Base-by-base conservation (phyloP, 2,113 vertebrate species). In the Trichechus manatus region DNA sequence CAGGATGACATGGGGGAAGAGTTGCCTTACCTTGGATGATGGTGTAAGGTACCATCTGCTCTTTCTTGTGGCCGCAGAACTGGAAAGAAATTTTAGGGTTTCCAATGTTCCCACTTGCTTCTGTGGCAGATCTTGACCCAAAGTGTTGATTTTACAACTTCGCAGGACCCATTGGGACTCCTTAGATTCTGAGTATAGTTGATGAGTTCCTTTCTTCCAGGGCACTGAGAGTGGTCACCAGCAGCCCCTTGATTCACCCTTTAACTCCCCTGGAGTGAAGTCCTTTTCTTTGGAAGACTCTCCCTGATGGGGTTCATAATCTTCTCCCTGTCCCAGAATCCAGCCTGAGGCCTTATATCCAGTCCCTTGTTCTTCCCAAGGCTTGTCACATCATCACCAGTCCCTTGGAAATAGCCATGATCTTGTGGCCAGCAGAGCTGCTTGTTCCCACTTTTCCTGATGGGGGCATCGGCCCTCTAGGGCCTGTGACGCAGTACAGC, bases 51-150 rank as follows among this genome's bases (percentile, higher is more conserved):
- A 25, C 15, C 0, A 0, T 53, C 47, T 56, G n/a, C 19, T 20
- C 70, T n/a, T 39, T 47, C 39, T 6, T 22, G 5, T 42, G 80
- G 63, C 42, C 17, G 0, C 13, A 50, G 61, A 84, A 17, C 36
- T 44, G 7, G 75, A 19, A 61, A 70, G 72, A n/a, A 79, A 96
- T 96, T 96, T 98, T 97, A 75, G 39, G 79, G 23, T 39, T 87
- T 47, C 42, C n/a, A 27, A 2, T 0, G 33, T 17, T 15, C 17
- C 4, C 7, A 1, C 17, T 3, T 44, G 36, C 27, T 84, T 79
- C 53, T 89, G 22, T 31, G 68, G 25, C 9, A 83, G 59, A 66
- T 44, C 74, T 42, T 89, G 27, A 78, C 33, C 31, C 44, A 22
- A n/a, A 44, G 61, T 31, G 42, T n/a, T 70, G n/a, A 33, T 27